Percentiles rank a stretch among this genome's conserved stretches.
These are phyloP conservation scores for Mythimna albipuncta DNA, from an alignment of 2,888 invertebrate genomes.

Conservation along the genomic window DNA sequence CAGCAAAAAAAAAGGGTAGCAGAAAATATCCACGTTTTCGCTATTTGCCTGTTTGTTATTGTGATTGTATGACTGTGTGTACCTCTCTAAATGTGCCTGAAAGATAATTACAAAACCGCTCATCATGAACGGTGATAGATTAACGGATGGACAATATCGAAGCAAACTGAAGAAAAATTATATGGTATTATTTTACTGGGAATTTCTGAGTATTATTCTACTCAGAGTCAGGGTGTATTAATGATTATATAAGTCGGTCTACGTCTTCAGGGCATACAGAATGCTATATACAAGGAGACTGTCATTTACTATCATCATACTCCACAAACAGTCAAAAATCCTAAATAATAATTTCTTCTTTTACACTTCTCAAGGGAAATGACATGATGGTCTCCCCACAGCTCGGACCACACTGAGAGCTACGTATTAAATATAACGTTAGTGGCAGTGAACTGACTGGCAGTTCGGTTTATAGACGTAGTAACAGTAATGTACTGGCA, in stretches of 20 bases:
- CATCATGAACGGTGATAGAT: no score
- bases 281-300: neutral
- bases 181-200: neutral
- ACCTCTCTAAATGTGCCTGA: no score
- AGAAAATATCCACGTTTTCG: neutral
- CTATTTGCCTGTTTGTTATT: neutral
- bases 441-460: constrained; percentile 42
- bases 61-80: neutral
- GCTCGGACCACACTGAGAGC: constrained; percentile 36
- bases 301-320: neutral
- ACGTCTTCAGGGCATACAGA: neutral
- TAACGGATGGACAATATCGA: no score
- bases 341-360: constrained; percentile 3
- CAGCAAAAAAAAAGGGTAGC: no score
- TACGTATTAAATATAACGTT: constrained; percentile 38
- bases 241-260: neutral
- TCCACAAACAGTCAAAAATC: neutral
- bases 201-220: neutral
- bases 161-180: no score
- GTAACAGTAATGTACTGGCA: constrained; percentile 37
- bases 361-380: constrained; percentile 23
- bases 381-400: constrained; percentile 10
- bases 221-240: neutral
- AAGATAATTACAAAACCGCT: no score
- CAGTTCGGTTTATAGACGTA: constrained; percentile 39